Conservation (phyloP, 2,888 invertebrate genomes). For the Itoplectis maculator region DNA sequence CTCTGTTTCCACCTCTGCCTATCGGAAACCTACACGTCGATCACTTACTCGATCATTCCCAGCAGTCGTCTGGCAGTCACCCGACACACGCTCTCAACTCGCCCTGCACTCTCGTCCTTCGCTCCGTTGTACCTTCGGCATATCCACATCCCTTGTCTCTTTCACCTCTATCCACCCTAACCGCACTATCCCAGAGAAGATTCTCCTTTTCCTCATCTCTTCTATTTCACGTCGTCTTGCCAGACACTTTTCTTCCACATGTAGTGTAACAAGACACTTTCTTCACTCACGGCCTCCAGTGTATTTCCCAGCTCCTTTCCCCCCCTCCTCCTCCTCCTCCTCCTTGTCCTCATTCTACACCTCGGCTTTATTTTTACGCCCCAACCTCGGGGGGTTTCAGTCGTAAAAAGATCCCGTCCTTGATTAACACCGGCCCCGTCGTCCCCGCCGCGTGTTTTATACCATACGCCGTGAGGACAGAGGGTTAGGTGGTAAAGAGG, state of each 20-base stretch:
- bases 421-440: slow-evolving; percentile 76
- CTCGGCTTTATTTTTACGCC: slow-evolving; percentile 52
- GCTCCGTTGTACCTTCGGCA: slow-evolving; percentile 42
- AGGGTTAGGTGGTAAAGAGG: slow-evolving; percentile 11
- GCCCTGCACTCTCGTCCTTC: slow-evolving; percentile 10
- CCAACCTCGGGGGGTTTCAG: slow-evolving; percentile 61
- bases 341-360: background rate
- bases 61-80: background rate
- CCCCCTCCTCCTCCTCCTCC: too few species aligned
- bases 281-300: slow-evolving; percentile 37
- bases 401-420: slow-evolving; percentile 75
- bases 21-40: slow-evolving; percentile 70
- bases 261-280: slow-evolving; percentile 45
- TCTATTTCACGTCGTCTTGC: slow-evolving; percentile 8
- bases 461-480: slow-evolving; percentile 45
- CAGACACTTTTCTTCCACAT: background rate
- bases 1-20: background rate
- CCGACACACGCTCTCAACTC: slow-evolving; percentile 27
- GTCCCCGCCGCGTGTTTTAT: slow-evolving; percentile 65
- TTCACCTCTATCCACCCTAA: too few species aligned
- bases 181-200: background rate
- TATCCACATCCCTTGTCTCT: slow-evolving; percentile 6
- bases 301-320: slow-evolving; percentile 26
- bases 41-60: slow-evolving; percentile 79
- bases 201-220: background rate